Evolutionary conservation across 2,888 invertebrate genomes (phyloP), one percentile per base, ranked within the genome.

Genomic region (Polymixis lichenea): DNA sequence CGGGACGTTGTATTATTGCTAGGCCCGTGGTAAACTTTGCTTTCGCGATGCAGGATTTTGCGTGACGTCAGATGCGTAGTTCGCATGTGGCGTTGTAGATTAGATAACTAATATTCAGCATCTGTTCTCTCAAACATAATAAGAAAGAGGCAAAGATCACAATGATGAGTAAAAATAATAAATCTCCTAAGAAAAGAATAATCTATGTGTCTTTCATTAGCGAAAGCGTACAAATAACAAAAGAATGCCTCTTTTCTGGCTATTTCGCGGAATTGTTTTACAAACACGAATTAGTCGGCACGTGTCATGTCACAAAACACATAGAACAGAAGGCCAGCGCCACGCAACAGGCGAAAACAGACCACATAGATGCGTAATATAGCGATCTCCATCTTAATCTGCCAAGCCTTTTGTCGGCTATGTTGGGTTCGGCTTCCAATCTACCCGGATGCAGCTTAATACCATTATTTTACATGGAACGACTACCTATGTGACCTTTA

Each of bases 191-290:
- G 55, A 67, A 49, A 66, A 79, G 1, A 55, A 66, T 66, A 66
- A 84, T 56, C 43, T 73, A 73, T 74, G 66, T 51, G 51, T 58
- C 46, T 69, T 71, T 71, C 75, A 84, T 66, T 51, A 65, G 17
- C 46, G 81, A 69, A 61, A 80, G 60, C 51, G 32, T 17, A 66
- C 22, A 25, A 70, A 82, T 43, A 80, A 66, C 43, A 67, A 60
- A 69, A 81, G 49, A 75, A 82, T 71, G 55, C n/a, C 38, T 75
- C 22, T 58, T 56, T 84, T 84, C 75, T 56, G 22, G 43, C 0
- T 28, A 25, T 81, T 85, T 85, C 82, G n/a, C 60, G 55, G 82
- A 82, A 82, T 71, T 82, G 67, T 82, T 82, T 71, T 75, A 76
- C 85, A 75, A 84, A 84, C 51, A 81, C 70, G 85, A 62, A 84